phyloP scores from a whole-genome alignment of 2,888 invertebrate genomes.

The Aelia acuminata region DNA sequence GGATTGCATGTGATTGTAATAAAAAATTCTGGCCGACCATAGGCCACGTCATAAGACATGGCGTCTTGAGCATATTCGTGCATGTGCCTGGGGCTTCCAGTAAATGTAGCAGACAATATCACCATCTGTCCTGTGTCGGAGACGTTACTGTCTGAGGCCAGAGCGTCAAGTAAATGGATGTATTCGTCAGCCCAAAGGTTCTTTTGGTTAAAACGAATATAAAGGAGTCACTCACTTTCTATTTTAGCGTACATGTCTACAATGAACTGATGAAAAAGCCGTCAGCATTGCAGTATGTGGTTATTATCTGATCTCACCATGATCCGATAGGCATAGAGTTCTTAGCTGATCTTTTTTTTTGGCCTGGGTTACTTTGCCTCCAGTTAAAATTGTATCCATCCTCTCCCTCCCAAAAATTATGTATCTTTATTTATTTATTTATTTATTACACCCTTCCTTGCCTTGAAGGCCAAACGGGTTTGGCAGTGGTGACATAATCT shows the following conservation, averaged over 20 bases:
- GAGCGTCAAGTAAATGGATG: constrained; percentile 68
- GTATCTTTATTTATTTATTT: no score
- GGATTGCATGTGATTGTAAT: constrained; percentile 67
- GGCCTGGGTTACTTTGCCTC: no score
- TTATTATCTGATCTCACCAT: no score
- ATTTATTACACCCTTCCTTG: no score
- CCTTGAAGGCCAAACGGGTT: no score
- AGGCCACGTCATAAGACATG: constrained; percentile 67
- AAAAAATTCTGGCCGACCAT: constrained; percentile 67
- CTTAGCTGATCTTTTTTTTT: no score
- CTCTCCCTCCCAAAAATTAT: no score
- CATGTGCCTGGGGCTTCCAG: constrained; percentile 67
- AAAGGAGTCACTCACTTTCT: constrained; percentile 68
- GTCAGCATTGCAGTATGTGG: not conserved
- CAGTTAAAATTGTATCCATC: no score
- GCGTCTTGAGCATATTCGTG: constrained; percentile 68
- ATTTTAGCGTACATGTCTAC: constrained; percentile 69
- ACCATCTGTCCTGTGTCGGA: constrained; percentile 66
- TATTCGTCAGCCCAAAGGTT: constrained; percentile 67
- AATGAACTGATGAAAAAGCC: constrained; percentile 67
- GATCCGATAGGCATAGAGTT: no score
- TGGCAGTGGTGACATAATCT: no score
- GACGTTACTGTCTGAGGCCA: constrained; percentile 65
- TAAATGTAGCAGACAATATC: constrained; percentile 67
- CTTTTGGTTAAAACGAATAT: constrained; percentile 67